Evolutionary conservation across 2,888 invertebrate species (phyloP).

Genomic region (Tetragnatha montana): DNA sequence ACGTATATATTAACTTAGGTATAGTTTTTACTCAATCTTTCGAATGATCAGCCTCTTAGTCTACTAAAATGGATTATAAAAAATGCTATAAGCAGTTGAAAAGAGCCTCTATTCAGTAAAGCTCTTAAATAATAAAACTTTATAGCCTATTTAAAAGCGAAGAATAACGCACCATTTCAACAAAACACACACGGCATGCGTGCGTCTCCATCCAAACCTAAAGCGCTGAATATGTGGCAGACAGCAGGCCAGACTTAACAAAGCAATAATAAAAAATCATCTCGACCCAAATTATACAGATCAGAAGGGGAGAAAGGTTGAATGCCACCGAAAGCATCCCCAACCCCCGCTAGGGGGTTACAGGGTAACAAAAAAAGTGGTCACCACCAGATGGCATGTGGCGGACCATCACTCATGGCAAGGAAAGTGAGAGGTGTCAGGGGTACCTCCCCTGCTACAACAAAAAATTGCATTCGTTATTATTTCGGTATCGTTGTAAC

Average conservation of each 20-base stretch:
- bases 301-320: slow-evolving; percentile 1
- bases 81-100: too few species aligned
- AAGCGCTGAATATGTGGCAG: not conserved
- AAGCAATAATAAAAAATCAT: not conserved
- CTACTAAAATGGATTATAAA: too few species aligned
- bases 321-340: not conserved
- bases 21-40: too few species aligned
- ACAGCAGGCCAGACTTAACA: not conserved
- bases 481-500: not conserved
- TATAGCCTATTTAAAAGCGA: too few species aligned
- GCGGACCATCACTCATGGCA: slow-evolving; percentile 22
- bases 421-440: slow-evolving; percentile 3
- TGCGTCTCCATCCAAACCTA: too few species aligned
- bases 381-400: slow-evolving; percentile 45
- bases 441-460: not conserved
- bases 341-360: not conserved
- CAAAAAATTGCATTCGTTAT: not conserved
- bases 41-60: too few species aligned
- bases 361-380: not conserved
- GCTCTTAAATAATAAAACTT: too few species aligned
- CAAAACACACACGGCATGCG: too few species aligned
- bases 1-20: too few species aligned
- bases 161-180: too few species aligned
- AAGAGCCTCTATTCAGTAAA: too few species aligned
- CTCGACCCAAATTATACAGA: slow-evolving; percentile 5